Evolutionary conservation across 1,140 invertebrate genomes (phyloP).

Genomic region (Drosophila setifemur): DNA sequence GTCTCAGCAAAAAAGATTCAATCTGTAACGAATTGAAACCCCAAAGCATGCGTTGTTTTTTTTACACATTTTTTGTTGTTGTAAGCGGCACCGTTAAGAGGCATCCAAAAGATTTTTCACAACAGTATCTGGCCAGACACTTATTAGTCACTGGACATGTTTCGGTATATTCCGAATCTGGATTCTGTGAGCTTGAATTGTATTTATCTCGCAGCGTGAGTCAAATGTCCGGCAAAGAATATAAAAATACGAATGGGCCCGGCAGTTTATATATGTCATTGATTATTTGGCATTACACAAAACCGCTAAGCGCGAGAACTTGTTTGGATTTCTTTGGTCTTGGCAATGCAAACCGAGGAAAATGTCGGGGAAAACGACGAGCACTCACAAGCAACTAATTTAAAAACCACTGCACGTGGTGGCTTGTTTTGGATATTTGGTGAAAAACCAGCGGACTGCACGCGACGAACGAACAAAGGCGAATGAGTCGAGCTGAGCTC

Average conservation of each 20-base stretch:
- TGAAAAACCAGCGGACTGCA: slow-evolving; percentile 45
- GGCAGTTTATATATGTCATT: slow-evolving; percentile 29
- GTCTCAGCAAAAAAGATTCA: slow-evolving; percentile 15
- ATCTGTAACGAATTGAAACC: slow-evolving; percentile 16
- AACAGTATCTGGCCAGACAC: slow-evolving; percentile 14
- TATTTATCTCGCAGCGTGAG: slow-evolving; percentile 36
- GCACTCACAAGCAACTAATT: slow-evolving; percentile 48
- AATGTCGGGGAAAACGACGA: neutral
- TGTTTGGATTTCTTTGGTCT: slow-evolving; percentile 20
- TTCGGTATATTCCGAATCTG: slow-evolving; percentile 30
- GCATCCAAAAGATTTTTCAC: slow-evolving; percentile 33
- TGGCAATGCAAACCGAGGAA: slow-evolving; percentile 4
- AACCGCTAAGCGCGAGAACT: slow-evolving; percentile 26
- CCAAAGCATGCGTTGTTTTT: slow-evolving; percentile 6
- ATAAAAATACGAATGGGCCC: slow-evolving; percentile 10
- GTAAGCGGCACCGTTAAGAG: slow-evolving; percentile 42
- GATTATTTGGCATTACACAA: slow-evolving; percentile 32
- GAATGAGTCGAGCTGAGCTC: slow-evolving; percentile 42
- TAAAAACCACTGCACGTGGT: slow-evolving; percentile 28
- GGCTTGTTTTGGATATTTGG: slow-evolving; percentile 13
- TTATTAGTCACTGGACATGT: slow-evolving; percentile 53
- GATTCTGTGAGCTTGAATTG: slow-evolving; percentile 9
- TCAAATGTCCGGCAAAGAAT: slow-evolving; percentile 18
- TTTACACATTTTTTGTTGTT: neutral
- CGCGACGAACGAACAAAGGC: slow-evolving; percentile 39